phyloP scores from a whole-genome alignment of 1,140 invertebrate genomes.

The Drusus annulatus region DNA sequence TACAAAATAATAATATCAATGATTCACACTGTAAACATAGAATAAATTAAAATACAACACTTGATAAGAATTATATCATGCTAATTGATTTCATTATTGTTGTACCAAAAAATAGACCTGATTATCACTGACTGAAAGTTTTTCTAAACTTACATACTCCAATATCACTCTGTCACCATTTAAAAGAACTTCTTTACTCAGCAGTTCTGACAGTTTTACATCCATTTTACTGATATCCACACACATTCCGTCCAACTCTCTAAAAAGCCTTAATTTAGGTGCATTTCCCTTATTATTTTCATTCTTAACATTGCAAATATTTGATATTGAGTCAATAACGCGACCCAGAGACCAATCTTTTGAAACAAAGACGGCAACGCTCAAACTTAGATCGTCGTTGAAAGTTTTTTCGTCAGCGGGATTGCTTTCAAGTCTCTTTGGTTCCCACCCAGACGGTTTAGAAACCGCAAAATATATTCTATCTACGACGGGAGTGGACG shows the following conservation, averaged over 20 bases:
- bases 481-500: slow-evolving; percentile 37
- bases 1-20: too few relatives aligned
- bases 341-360: slow-evolving; percentile 54
- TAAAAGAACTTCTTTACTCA: slow-evolving; percentile 44
- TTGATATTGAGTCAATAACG: slow-evolving; percentile 52
- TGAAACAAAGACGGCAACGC: slow-evolving; percentile 46
- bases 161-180: slow-evolving; percentile 51
- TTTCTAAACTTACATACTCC: slow-evolving; percentile 42
- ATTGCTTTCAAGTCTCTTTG: slow-evolving; percentile 26
- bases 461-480: slow-evolving; percentile 52
- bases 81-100: slow-evolving; percentile 6
- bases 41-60: too few relatives aligned
- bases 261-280: slow-evolving; percentile 51
- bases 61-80: background rate
- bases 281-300: slow-evolving; percentile 47
- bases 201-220: slow-evolving; percentile 38
- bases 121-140: background rate
- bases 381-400: slow-evolving; percentile 3
- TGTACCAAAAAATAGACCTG: slow-evolving; percentile 30
- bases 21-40: too few relatives aligned
- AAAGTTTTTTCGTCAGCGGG: background rate
- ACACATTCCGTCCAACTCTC: slow-evolving; percentile 49
- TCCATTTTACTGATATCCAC: slow-evolving; percentile 50
- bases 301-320: slow-evolving; percentile 51
- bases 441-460: slow-evolving; percentile 16